Conservation (phyloP, 2,888 invertebrate genomes). For the Hetaerina titia region DNA sequence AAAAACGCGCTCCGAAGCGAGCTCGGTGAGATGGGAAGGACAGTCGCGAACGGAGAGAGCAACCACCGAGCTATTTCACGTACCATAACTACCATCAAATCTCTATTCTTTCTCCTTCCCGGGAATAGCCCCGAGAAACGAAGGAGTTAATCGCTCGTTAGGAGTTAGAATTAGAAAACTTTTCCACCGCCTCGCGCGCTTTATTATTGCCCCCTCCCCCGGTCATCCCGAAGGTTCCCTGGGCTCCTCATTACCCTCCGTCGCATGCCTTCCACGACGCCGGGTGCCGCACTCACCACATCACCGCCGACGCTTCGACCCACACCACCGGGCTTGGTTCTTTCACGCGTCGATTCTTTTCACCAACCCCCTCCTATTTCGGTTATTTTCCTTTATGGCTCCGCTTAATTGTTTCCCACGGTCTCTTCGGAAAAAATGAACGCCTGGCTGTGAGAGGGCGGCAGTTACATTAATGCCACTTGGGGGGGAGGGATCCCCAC, state of each 20-base stretch:
- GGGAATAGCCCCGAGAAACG: background rate
- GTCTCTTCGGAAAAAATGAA: conserved; percentile 21
- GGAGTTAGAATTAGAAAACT: conserved; percentile 46
- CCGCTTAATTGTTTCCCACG: conserved; percentile 30
- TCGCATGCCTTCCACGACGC: background rate
- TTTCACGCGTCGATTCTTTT: conserved; percentile 28
- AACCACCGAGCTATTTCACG: background rate
- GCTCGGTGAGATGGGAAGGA: conserved; percentile 10
- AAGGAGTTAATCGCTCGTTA: conserved; percentile 48
- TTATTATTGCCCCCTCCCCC: background rate
- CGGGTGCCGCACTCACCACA: background rate
- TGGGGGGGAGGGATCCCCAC: background rate
- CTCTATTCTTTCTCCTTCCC: background rate
- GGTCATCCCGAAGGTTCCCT: background rate
- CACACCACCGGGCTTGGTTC: background rate
- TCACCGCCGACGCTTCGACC: background rate
- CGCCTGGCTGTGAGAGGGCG: background rate
- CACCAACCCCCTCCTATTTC: background rate
- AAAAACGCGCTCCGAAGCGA: background rate
- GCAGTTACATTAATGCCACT: conserved; percentile 6
- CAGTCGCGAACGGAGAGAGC: background rate
- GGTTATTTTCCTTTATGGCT: conserved; percentile 51
- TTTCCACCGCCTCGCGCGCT: background rate
- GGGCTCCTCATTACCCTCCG: background rate
- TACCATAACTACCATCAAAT: conserved; percentile 35